Evolutionary conservation across 2,888 invertebrate species (phyloP).

Genomic region (Synergus gifuensis): DNA sequence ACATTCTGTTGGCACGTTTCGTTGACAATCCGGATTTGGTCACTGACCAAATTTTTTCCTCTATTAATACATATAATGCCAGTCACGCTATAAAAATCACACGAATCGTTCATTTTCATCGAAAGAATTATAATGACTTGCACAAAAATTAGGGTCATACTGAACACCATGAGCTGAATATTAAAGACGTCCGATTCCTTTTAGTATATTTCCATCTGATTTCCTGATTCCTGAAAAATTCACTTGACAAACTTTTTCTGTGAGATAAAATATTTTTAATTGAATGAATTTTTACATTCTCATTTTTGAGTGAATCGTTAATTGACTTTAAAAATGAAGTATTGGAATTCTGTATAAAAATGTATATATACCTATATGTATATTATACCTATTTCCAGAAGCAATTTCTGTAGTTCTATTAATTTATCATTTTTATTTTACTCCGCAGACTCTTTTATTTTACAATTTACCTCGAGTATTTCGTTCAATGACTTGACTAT

Average conservation of each 20-base stretch:
- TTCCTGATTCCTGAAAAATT: not conserved
- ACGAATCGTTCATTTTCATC: not conserved
- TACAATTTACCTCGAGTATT: conserved; percentile 28
- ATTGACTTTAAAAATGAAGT: not conserved
- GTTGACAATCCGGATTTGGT: conserved; percentile 51
- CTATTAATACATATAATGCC: not conserved
- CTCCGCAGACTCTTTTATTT: not conserved
- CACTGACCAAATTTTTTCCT: not conserved
- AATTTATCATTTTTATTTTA: not conserved
- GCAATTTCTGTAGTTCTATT: not conserved
- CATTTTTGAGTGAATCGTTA: not conserved
- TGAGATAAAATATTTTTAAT: not conserved
- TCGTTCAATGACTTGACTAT: conserved; percentile 4
- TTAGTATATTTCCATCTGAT: not conserved
- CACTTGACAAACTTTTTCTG: not conserved
- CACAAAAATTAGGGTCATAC: not conserved
- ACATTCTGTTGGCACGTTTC: conserved; percentile 67
- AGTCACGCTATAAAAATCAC: not conserved
- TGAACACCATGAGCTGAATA: not conserved
- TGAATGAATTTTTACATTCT: too few species aligned
- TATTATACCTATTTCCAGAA: not conserved
- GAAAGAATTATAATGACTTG: not conserved
- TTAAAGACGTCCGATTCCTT: not conserved
- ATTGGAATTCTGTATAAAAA: not conserved
- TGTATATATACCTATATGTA: too few species aligned